Base-by-base conservation (phyloP, 1,140 invertebrate genomes). In the Hylyphantes graminicola region DNA sequence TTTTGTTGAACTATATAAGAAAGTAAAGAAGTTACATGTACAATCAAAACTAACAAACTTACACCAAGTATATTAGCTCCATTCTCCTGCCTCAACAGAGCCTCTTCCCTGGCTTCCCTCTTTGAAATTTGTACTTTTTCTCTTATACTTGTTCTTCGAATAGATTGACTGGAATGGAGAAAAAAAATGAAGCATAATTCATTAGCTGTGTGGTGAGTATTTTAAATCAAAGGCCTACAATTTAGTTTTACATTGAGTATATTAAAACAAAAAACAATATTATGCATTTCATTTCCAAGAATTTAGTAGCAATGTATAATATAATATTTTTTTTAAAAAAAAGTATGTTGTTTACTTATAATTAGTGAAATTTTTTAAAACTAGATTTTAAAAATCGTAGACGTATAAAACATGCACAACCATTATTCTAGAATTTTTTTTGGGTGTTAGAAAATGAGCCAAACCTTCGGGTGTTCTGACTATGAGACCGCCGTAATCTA, bases 91-190 rank as follows among this genome's bases (percentile, higher is more conserved):
- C 90, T 78, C 63, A 90, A 88, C 81, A 88, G 86, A 63, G 96
- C 96, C 90, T 99, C 97, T 90, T 98, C 96, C 67, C 95, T 93
- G 11, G 95, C 96, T 91, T 99, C 97, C 88, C 96, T 96, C 90
- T 97, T 96, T n/a, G 96, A 96, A 63, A 97, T 96, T 83, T 96
- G 91, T 77, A 94, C 95, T 90, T 97, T 98, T 89, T 99, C 97
- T 53, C 97, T 92, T 82, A 98, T 93, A n/a, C 96, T 98, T 51
- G 96, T 98, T 70, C 97, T 92, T 68, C 97, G 92, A 59, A 98
- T 96, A 48, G 96, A 97, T 88, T 97, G 95, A 70, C 87, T 86
- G 35, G 0, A 78, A 65, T 12, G 53, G 12, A 79, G 17, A 86
- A 86, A 19, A 77, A 85, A 35, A 19, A 2, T 13, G 11, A 67